phyloP scores from a whole-genome alignment of 1,140 invertebrate species.

The Drosophila ohnishii region DNA sequence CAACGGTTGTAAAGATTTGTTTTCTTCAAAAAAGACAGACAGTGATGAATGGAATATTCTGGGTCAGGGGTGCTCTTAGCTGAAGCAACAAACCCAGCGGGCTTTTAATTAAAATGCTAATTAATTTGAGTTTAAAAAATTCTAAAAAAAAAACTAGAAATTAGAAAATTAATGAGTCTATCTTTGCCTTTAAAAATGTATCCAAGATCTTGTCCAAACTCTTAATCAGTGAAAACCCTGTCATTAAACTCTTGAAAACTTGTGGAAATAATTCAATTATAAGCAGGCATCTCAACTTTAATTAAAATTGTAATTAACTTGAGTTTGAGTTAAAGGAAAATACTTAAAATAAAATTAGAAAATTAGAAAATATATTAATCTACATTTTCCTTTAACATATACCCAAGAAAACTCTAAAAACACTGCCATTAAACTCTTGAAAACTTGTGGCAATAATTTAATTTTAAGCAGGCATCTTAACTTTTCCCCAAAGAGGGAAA shows the following conservation, averaged over 20 bases:
- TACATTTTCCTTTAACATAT: background rate
- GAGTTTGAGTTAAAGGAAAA: background rate
- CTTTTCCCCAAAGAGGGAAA: background rate
- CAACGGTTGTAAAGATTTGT: constrained; percentile 8
- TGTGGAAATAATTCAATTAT: too few species aligned
- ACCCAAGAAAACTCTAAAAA: background rate
- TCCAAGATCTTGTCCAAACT: too few species aligned
- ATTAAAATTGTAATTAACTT: too few species aligned
- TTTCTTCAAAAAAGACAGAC: background rate
- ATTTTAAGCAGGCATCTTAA: background rate
- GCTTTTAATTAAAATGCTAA: constrained; percentile 6
- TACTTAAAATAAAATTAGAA: background rate
- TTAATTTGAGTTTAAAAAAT: background rate
- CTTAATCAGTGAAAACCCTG: too few species aligned
- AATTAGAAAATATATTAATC: background rate
- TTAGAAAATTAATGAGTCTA: too few species aligned
- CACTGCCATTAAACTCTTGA: background rate
- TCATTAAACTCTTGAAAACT: too few species aligned
- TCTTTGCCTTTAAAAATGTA: background rate
- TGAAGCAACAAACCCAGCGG: background rate
- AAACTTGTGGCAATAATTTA: background rate
- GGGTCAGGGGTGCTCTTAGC: constrained; percentile 1
- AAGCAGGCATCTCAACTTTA: too few species aligned
- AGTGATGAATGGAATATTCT: constrained; percentile 18
- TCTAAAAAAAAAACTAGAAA: too few species aligned